phyloP scores from a whole-genome alignment of 2,888 invertebrate genomes.

The Zelleria hepariella region DNA sequence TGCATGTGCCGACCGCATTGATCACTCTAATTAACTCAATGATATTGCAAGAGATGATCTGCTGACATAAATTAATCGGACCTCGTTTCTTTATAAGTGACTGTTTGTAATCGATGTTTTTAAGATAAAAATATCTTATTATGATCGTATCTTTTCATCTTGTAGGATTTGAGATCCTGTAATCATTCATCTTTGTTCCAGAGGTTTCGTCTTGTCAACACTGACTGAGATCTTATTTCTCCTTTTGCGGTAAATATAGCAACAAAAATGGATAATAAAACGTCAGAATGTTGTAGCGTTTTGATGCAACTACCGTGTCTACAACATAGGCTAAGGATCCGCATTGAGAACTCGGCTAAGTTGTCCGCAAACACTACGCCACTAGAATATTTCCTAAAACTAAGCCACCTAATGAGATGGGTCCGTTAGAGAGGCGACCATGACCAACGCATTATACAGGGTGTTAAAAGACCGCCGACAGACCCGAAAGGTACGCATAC shows the following conservation, averaged over 20 bases:
- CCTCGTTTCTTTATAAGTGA: background rate
- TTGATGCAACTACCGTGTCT: no score
- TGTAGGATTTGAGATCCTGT: background rate
- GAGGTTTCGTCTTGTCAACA: no score
- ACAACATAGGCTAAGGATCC: no score
- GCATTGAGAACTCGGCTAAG: no score
- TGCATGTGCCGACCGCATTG: slow-evolving; percentile 20
- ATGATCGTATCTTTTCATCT: background rate
- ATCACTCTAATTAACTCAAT: background rate
- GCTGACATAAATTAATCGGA: background rate
- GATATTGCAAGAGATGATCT: background rate
- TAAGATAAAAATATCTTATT: background rate
- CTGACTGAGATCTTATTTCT: no score
- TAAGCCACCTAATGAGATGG: slow-evolving; percentile 41
- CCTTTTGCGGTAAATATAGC: no score
- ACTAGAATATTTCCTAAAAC: slow-evolving; percentile 17
- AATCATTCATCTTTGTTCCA: no score
- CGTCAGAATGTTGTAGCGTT: no score
- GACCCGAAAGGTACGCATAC: no score
- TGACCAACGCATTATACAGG: background rate
- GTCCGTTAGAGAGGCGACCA: slow-evolving; percentile 34
- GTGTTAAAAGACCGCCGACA: no score
- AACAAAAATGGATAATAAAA: no score
- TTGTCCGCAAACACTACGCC: background rate
- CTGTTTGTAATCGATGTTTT: background rate